phyloP scores from a whole-genome alignment of 2,888 invertebrate species.

The Drosophila incognita region DNA sequence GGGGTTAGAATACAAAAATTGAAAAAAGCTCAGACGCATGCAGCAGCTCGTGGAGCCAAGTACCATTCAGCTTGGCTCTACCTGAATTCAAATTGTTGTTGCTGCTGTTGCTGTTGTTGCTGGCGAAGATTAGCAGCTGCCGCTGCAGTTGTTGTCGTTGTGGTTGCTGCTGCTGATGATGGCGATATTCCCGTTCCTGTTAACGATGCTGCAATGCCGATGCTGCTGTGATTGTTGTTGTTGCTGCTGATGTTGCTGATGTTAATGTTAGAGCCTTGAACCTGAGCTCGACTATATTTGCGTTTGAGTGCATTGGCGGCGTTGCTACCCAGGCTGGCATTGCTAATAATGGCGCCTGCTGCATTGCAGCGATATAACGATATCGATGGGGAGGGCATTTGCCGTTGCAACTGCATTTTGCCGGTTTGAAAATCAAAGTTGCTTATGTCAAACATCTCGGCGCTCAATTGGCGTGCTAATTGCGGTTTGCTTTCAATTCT shows the following conservation, averaged over 20 bases:
- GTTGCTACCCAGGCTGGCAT: conserved; percentile 38
- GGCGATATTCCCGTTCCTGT: conserved; percentile 20
- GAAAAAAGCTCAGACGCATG: conserved; percentile 60
- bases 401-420: conserved; percentile 88
- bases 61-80: conserved; percentile 74
- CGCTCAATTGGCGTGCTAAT: conserved; percentile 91
- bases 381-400: conserved; percentile 82
- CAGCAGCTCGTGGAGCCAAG: conserved; percentile 65
- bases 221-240: conserved; percentile 85
- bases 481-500: conserved; percentile 93
- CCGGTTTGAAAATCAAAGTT: conserved; percentile 94
- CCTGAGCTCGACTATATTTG: conserved; percentile 62
- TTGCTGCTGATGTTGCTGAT: conserved; percentile 22
- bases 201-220: conserved; percentile 42
- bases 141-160: conserved; percentile 41
- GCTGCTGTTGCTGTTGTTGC: conserved; percentile 65
- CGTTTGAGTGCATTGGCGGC: conserved; percentile 64
- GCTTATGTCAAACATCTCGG: conserved; percentile 90
- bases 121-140: conserved; percentile 57
- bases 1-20: conserved; percentile 30
- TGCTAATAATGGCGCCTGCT: conserved; percentile 50
- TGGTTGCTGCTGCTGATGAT: conserved; percentile 44
- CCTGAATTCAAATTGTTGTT: conserved; percentile 83
- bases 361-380: conserved; percentile 85
- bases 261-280: conserved; percentile 26